phyloP scores from a whole-genome alignment of 2,113 vertebrate genomes.

The Nothocercus nigrocapillus region DNA sequence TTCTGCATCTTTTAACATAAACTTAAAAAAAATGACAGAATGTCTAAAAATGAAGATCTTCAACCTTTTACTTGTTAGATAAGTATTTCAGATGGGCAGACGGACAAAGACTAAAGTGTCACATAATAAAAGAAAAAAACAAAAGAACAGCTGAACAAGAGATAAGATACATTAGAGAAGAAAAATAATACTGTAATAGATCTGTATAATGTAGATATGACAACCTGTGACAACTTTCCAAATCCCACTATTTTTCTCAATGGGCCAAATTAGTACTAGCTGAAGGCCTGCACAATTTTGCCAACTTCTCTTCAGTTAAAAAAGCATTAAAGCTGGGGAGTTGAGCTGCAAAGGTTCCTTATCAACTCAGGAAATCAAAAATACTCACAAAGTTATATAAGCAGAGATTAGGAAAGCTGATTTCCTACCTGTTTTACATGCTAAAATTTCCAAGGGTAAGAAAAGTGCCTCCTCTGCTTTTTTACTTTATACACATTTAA shows the following conservation, averaged over 20 bases:
- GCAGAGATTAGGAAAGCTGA: neutral
- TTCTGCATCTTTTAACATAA: neutral
- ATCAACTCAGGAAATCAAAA: neutral
- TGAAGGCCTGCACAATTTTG: neutral
- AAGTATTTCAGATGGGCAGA: neutral
- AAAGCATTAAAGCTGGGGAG: neutral
- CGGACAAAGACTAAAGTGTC: neutral
- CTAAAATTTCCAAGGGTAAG: neutral
- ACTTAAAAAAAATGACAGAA: neutral
- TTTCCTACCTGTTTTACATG: neutral
- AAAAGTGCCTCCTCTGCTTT: neutral
- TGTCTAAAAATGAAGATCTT: neutral
- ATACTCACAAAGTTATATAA: neutral
- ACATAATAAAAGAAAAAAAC: neutral
- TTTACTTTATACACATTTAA: neutral
- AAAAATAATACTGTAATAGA: neutral
- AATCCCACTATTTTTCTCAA: neutral
- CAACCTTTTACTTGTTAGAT: neutral
- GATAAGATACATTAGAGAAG: neutral
- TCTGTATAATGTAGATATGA: neutral
- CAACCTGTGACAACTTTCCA: neutral
- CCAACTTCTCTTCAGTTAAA: neutral
- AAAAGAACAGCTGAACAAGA: neutral
- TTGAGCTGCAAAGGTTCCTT: neutral
- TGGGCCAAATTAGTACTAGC: neutral